These are phyloP conservation scores for Aleiodes alternator DNA, from an alignment of 2,888 invertebrate species.

Conservation along the genomic window DNA sequence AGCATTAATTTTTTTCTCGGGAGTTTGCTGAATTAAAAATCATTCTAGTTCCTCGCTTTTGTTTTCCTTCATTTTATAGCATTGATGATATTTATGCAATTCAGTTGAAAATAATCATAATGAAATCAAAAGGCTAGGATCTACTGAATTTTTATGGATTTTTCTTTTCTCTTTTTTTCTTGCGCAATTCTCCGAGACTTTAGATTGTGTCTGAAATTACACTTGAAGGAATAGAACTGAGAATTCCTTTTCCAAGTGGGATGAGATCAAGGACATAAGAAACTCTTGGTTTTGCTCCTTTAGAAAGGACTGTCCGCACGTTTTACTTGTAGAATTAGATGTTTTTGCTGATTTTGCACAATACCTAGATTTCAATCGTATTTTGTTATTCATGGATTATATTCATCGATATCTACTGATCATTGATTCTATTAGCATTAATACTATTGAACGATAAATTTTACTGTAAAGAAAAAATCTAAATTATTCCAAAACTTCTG, in stretches of 20 bases:
- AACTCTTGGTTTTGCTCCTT: conserved; percentile 28
- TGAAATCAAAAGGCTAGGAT: not conserved
- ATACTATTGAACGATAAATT: too few relatives aligned
- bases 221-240: conserved; percentile 15
- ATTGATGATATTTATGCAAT: conserved; percentile 28
- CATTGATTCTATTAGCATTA: too few relatives aligned
- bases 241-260: conserved; percentile 38
- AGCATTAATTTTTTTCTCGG: conserved; percentile 19
- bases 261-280: conserved; percentile 45
- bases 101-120: not conserved
- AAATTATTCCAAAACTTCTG: not conserved
- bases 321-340: conserved; percentile 16
- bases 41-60: not conserved
- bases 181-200: conserved; percentile 2
- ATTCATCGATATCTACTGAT: not conserved
- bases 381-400: not conserved
- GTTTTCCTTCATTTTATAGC: not conserved
- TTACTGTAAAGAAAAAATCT: not conserved
- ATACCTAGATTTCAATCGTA: conserved; percentile 9
- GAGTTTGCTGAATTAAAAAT: conserved; percentile 7
- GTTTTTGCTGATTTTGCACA: not conserved
- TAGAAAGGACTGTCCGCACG: conserved; percentile 30
- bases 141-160: conserved; percentile 17
- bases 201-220: not conserved
- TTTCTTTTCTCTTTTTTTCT: conserved; percentile 25